Percentiles rank a stretch among this genome's conserved stretches.
These are phyloP conservation scores for Neopelma chrysocephalum DNA, from an alignment of 2,797 vertebrate species.

Conservation along the genomic window DNA sequence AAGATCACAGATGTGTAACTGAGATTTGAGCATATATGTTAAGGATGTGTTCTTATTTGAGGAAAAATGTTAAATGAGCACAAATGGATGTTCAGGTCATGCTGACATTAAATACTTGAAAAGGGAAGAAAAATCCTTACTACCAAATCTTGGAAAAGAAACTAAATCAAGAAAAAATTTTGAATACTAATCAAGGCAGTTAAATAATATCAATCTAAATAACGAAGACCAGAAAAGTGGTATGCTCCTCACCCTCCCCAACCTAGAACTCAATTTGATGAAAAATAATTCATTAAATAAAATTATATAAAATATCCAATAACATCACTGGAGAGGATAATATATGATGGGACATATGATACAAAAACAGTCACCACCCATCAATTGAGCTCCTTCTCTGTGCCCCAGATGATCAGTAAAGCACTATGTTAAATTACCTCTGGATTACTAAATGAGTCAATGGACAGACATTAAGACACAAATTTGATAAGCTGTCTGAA, in stretches of 20 bases:
- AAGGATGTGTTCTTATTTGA: background rate
- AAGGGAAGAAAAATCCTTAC: background rate
- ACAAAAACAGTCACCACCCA: background rate
- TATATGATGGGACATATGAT: background rate
- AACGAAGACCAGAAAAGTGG: background rate
- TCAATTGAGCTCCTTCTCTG: background rate
- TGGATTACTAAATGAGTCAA: background rate
- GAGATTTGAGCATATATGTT: background rate
- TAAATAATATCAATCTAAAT: background rate
- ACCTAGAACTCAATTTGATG: background rate
- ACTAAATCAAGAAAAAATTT: background rate
- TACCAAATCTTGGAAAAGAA: background rate
- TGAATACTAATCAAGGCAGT: background rate
- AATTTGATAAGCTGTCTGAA: background rate
- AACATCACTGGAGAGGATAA: background rate
- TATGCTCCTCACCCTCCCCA: rapidly evolving
- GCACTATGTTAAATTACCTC: background rate
- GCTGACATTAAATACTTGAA: background rate
- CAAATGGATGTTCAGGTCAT: background rate
- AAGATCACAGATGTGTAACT: background rate
- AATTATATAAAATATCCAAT: background rate
- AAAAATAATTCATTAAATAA: background rate
- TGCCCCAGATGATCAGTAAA: background rate
- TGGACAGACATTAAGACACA: background rate
- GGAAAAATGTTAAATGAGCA: background rate